Conservation (phyloP, 2,888 invertebrate genomes). For the Drosophila falleni region DNA sequence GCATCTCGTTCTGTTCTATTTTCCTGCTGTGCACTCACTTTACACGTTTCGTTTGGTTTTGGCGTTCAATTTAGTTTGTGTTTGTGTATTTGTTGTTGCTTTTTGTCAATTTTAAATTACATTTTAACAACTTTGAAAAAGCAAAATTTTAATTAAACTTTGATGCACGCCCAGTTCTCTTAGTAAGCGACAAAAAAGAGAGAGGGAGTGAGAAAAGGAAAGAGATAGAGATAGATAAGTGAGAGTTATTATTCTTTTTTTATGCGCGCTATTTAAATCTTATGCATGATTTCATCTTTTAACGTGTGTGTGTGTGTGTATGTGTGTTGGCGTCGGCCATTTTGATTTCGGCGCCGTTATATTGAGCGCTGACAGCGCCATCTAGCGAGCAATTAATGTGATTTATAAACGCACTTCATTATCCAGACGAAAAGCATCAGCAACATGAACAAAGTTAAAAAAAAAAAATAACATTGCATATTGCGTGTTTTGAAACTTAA, state of each 20-base stretch:
- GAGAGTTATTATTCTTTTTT: neutral
- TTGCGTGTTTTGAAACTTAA: conserved; percentile 69
- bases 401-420: conserved; percentile 76
- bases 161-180: conserved; percentile 44
- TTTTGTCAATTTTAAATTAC: conserved; percentile 68
- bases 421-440: conserved; percentile 24
- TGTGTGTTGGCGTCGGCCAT: conserved; percentile 14
- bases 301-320: neutral
- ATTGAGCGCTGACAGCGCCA: conserved; percentile 65
- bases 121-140: conserved; percentile 61
- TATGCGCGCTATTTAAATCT: conserved; percentile 4
- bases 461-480: conserved; percentile 9
- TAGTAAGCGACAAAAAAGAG: neutral
- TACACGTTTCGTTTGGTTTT: conserved; percentile 50
- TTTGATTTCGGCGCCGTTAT: conserved; percentile 57
- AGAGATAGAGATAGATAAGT: neutral
- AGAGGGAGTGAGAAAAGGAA: neutral
- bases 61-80: conserved; percentile 55
- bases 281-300: neutral
- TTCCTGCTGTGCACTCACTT: conserved; percentile 17
- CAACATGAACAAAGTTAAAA: conserved; percentile 14
- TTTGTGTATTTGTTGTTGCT: conserved; percentile 31
- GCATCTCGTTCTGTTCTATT: neutral
- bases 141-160: conserved; percentile 67
- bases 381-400: conserved; percentile 77